Evolutionary conservation across 2,797 vertebrate genomes (phyloP).

Genomic region (Pipistrellus nathusii): DNA sequence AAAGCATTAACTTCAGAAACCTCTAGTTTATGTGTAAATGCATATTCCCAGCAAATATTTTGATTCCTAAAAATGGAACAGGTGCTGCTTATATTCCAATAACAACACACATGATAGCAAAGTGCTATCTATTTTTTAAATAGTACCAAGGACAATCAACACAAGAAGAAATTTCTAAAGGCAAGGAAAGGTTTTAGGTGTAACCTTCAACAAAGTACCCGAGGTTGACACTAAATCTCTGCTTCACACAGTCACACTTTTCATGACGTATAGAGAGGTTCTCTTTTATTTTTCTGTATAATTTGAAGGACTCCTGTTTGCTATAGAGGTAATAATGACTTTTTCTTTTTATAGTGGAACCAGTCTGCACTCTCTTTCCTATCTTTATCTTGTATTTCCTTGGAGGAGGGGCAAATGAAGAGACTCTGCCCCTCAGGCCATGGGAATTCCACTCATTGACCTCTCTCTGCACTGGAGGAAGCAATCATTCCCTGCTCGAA

Average conservation of each 20-base stretch:
- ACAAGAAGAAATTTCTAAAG: background rate
- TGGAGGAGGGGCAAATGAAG: background rate
- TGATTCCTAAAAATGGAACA: background rate
- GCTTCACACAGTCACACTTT: background rate
- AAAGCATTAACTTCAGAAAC: background rate
- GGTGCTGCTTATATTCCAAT: background rate
- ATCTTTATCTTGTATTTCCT: background rate
- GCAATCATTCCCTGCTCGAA: fast-evolving
- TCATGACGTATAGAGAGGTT: background rate
- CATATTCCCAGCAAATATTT: background rate
- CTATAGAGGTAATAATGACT: background rate
- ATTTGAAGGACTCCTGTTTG: background rate
- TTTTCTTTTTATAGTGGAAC: background rate
- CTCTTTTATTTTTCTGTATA: background rate
- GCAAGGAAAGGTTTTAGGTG: background rate
- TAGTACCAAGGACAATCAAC: background rate
- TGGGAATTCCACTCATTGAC: background rate
- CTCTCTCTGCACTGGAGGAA: background rate
- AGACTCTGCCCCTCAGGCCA: background rate
- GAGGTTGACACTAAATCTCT: no score
- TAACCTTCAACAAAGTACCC: background rate
- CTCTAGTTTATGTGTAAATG: background rate
- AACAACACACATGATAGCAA: background rate
- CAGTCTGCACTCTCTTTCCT: background rate
- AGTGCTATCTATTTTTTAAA: background rate